Percentiles rank a stretch among this genome's conserved stretches.
phyloP scores from a whole-genome alignment of 2,888 invertebrate genomes.

The Sussaba pulchella region DNA sequence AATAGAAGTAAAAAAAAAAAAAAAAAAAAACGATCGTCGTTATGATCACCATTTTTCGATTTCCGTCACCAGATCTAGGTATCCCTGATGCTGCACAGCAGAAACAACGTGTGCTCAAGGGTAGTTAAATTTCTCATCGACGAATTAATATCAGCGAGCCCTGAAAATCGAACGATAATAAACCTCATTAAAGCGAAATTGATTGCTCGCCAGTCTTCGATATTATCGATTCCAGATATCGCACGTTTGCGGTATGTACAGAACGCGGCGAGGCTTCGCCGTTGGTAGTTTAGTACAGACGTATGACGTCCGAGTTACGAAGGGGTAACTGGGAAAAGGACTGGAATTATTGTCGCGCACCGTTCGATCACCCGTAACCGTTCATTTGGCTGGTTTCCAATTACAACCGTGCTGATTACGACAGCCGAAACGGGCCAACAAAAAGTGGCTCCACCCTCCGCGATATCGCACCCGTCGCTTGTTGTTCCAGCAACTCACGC shows the following conservation, averaged over 20 bases:
- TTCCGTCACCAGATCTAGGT: background rate
- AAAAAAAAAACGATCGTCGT: too few species aligned
- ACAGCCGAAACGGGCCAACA: conserved; percentile 66
- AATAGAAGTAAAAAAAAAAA: too few species aligned
- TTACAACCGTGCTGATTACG: conserved; percentile 78
- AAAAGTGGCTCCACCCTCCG: conserved; percentile 70
- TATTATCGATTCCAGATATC: conserved; percentile 30
- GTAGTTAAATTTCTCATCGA: background rate
- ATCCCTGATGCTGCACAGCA: background rate
- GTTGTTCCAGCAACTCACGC: conserved; percentile 54
- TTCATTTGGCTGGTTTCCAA: conserved; percentile 79
- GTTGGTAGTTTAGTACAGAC: background rate
- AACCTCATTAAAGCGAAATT: conserved; percentile 27
- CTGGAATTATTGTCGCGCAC: conserved; percentile 30
- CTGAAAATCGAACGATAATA: background rate
- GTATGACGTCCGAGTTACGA: background rate
- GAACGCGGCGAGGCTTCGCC: background rate
- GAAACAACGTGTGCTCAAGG: background rate
- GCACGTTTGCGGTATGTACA: background rate
- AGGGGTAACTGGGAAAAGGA: conserved; percentile 15
- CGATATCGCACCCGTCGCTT: conserved; percentile 48
- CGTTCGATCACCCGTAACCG: conserved; percentile 70
- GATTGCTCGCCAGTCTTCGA: conserved; percentile 16
- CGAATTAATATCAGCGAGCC: background rate
- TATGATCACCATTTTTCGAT: too few species aligned